phyloP scores from a whole-genome alignment of 1,140 invertebrate genomes.

The Brachystomella parvula region DNA sequence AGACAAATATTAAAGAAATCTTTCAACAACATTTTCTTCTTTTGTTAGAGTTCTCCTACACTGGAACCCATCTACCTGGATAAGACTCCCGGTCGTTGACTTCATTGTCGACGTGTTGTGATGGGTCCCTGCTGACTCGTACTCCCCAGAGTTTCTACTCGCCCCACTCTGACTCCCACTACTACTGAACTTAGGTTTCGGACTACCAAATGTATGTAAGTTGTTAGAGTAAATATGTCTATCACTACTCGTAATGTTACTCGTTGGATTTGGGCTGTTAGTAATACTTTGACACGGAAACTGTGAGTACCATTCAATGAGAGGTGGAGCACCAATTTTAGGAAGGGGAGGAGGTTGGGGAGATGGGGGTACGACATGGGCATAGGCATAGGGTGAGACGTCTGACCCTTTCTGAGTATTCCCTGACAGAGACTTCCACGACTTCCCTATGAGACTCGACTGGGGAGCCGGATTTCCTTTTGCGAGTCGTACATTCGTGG shows the following conservation, averaged over 20 bases:
- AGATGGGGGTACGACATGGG: constrained; percentile 29
- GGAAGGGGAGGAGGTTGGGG: constrained; percentile 23
- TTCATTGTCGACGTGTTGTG: constrained; percentile 28
- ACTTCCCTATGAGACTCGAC: neutral
- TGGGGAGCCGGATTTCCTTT: neutral
- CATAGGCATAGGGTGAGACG: constrained; percentile 38
- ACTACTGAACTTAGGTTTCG: neutral
- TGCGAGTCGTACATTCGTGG: neutral
- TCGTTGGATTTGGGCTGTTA: constrained; percentile 1
- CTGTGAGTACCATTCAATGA: constrained; percentile 38
- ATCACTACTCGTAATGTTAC: neutral
- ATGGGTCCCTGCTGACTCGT: constrained; percentile 3
- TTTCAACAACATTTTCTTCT: constrained; percentile 35
- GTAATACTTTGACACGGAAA: constrained; percentile 1
- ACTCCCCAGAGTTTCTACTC: neutral
- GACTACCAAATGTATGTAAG: constrained; percentile 34
- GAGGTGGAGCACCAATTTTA: constrained; percentile 22
- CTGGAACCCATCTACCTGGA: constrained; percentile 38
- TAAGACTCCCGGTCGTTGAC: constrained; percentile 30
- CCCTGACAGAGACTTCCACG: constrained; percentile 14
- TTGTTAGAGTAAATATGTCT: constrained; percentile 31
- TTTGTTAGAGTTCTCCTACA: constrained; percentile 32
- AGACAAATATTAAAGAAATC: constrained; percentile 31
- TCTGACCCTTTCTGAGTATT: constrained; percentile 30
- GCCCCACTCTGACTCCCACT: neutral